phyloP scores from a whole-genome alignment of 2,888 invertebrate genomes.

The Orthonychiurus folsomi region DNA sequence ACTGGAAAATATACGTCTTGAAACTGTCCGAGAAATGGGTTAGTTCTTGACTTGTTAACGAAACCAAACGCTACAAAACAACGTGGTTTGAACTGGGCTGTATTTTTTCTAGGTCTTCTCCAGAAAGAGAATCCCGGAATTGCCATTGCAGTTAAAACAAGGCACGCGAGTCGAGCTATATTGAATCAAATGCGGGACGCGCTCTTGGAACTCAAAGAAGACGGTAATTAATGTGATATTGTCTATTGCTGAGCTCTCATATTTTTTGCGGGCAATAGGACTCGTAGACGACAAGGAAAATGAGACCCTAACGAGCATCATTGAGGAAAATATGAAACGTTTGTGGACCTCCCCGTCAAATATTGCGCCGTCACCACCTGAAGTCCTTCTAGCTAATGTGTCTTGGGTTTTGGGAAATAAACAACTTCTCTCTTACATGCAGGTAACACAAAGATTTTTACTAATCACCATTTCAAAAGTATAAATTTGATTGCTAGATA shows the following conservation, averaged over 20 bases:
- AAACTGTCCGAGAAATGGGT: conserved; percentile 50
- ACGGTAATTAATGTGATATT: too few relatives aligned
- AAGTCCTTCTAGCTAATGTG: conserved; percentile 42
- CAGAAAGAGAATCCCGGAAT: conserved; percentile 55
- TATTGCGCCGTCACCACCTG: conserved; percentile 26
- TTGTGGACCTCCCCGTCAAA: conserved; percentile 39
- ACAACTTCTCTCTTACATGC: conserved; percentile 4
- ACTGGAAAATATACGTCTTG: conserved; percentile 43
- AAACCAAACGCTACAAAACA: too few relatives aligned
- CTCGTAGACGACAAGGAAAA: conserved; percentile 55
- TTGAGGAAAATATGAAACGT: conserved; percentile 52
- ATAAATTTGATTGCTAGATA: neutral
- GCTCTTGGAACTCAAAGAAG: conserved; percentile 51
- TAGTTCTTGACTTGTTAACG: too few relatives aligned
- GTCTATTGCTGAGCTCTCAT: too few relatives aligned
- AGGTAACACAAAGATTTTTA: too few relatives aligned
- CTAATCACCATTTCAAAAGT: too few relatives aligned
- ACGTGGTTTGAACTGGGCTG: too few relatives aligned
- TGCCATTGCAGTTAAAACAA: conserved; percentile 57
- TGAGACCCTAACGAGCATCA: conserved; percentile 48
- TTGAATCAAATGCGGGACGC: conserved; percentile 54
- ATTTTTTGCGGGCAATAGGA: conserved; percentile 45
- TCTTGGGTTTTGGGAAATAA: conserved; percentile 43
- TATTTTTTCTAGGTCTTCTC: conserved; percentile 46
- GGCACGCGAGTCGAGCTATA: conserved; percentile 56